These are phyloP conservation scores for Umimayanthus chanpuru DNA, from an alignment of 92 coral and sea anemone species.

Conservation along the genomic window DNA sequence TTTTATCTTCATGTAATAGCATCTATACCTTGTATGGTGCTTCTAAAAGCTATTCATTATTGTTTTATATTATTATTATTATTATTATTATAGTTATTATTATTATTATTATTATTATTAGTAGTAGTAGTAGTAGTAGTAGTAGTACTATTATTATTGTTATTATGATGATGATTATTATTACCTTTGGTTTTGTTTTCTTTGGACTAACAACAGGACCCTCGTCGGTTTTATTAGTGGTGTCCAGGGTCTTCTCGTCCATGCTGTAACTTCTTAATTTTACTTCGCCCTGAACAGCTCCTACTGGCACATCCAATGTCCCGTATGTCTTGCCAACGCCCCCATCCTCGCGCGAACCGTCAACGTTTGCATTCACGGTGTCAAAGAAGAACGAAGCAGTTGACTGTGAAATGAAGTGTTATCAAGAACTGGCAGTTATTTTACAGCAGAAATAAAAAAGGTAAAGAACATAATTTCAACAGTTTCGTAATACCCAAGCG, in stretches of 20 bases:
- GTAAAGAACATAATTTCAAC: too few species aligned
- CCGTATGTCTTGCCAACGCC: constrained; percentile 97
- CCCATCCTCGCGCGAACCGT: constrained; percentile 85
- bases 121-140: too few species aligned
- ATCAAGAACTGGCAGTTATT: neutral
- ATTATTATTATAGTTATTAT: too few species aligned
- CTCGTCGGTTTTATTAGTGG: constrained; percentile 24
- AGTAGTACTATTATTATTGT: too few species aligned
- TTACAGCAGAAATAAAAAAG: too few species aligned
- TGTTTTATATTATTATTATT: too few species aligned
- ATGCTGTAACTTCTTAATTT: constrained; percentile 90
- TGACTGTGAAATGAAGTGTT: constrained; percentile 20
- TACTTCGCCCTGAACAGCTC: constrained; percentile 87
- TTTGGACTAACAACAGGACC: constrained; percentile 44
- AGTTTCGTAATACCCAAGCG: too few species aligned
- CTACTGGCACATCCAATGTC: constrained; percentile 87
- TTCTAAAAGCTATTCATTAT: too few species aligned
- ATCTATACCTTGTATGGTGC: too few species aligned
- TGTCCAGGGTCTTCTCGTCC: constrained; percentile 63
- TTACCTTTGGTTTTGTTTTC: constrained; percentile 35
- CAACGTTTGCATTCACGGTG: constrained; percentile 83
- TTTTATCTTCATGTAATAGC: too few species aligned
- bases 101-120: too few species aligned
- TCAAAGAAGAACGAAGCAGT: constrained; percentile 96
- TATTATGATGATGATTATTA: too few species aligned